Percentiles rank a stretch among this genome's conserved stretches.
Conservation (phyloP, 2,797 vertebrate genomes). For the Microctenopoma steveboyesi region DNA sequence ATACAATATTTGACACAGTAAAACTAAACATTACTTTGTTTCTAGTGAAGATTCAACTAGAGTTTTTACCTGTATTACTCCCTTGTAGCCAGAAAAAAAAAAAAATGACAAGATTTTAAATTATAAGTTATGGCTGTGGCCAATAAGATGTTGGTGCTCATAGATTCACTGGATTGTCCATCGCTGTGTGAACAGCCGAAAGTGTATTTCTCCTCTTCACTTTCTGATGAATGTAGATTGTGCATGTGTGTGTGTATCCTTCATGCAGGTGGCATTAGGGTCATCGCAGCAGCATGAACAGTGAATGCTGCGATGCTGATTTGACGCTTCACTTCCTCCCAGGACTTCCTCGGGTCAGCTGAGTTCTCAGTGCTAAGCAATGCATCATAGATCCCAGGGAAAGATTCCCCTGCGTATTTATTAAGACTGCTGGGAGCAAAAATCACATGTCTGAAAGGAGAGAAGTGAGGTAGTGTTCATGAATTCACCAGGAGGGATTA, state of each 20-base stretch:
- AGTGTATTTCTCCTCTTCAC: neutral
- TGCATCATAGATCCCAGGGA: slow-evolving; percentile 95
- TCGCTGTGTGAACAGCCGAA: neutral
- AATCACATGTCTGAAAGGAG: slow-evolving; percentile 86
- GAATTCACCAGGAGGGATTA: neutral
- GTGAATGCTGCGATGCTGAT: slow-evolving; percentile 93
- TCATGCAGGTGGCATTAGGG: slow-evolving; percentile 79
- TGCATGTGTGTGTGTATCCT: neutral
- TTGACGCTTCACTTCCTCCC: slow-evolving; percentile 91
- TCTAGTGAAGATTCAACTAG: too few relatives aligned
- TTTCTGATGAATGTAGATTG: neutral
- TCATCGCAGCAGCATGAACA: slow-evolving; percentile 89
- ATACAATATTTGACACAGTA: too few relatives aligned
- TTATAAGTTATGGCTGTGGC: neutral
- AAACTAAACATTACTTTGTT: too few relatives aligned
- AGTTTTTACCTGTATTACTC: neutral
- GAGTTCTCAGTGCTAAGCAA: slow-evolving; percentile 90
- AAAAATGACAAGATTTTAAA: neutral
- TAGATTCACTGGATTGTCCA: neutral
- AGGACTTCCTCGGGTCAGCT: slow-evolving; percentile 79
- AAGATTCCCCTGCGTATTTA: slow-evolving; percentile 93
- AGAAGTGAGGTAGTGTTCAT: neutral
- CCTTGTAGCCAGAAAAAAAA: neutral
- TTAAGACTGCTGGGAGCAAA: slow-evolving; percentile 95
- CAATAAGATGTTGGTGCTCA: neutral